Evolutionary conservation across 2,113 vertebrate genomes (phyloP), one percentile per base, ranked within the genome.

Genomic region (Myrmophylax atrothorax): DNA sequence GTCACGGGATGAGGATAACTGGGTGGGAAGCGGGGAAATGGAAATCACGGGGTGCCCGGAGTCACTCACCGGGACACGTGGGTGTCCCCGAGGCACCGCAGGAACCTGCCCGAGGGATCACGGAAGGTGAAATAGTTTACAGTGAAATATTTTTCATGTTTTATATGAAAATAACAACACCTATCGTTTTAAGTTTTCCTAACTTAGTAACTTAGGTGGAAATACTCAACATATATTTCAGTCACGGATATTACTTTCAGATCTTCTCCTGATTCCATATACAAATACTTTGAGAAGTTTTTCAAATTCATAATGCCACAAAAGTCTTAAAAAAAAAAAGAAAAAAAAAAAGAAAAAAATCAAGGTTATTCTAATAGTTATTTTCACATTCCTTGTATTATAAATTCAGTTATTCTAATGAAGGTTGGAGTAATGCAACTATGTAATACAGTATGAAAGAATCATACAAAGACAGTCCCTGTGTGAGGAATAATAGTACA

Each of bases 401-500:
- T 20, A 88, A 52, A 46, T 31, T 23, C 26, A 72, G 35, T 66
- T 76, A 60, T 37, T 66, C 12, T 73, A 24, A 38, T 14, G 20
- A 83, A 49, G 19, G 16, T 73, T 80, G 73, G 38, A 47, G 14
- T 38, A 77, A 73, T 3, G 1, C 35, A 89, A 25, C 29, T 4
- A 16, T 4, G 14, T 56, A 75, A 72, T 18, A 50, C 31, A 20
- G 5, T 42, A 14, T 24, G 44, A 64, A 20, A 87, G 40, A 82
- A 40, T 50, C n/a, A 46, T 14, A 44, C 29, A 53, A 35, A 60
- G 56, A 62, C 26, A 60, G 58, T 10, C 16, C 9, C 6, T 35
- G 3, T 0, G 1, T 1, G 4, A 74, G 28, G 28, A 89, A 70
- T 0, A 89, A 70, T 0, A 58, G 33, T 29, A 19, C 46, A 62